Base-by-base conservation (phyloP, 2,797 vertebrate genomes). In the Helarctos malayanus region DNA sequence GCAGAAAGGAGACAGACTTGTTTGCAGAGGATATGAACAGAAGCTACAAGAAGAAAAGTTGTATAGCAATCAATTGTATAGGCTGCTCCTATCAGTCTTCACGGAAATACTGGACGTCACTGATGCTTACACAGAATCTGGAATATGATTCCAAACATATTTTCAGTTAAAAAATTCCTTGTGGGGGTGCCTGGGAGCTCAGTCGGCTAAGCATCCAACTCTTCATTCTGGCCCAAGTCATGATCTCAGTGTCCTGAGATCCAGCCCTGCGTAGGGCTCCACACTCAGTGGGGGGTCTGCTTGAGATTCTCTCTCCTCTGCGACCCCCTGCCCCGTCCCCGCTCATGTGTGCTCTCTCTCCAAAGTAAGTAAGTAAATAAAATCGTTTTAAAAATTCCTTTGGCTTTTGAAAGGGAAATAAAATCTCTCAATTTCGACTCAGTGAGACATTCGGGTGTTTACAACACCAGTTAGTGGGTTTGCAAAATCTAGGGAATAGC, bases 371-470 rank as follows among this genome's bases (percentile, higher is more conserved):
- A 59, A 19, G 1, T 68, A 63, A 63, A 32, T 63, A 63, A 29
- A 32, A 63, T 63, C 14, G n/a, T 15, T 54, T 23, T 8, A 57
- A 57, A 29, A 63, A 18, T 68, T 75, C 11, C 52, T 88, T 54
- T 84, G 25, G 14, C 18, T 91, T 94, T 73, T 82, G 41, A 94
- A 90, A 71, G 25, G 29, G 49, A 92, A 73, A 91, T 15, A 59
- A 85, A 92, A 90, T 12, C 61, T 91, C 21, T 89, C 38, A n/a
- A 6, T 29, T 32, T 57, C 19, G 9, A 78, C 52, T 85, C 9
- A 3, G 21, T 32, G 12, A 92, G 45, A 88, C 16, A 14, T 79
- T 32, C 27, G 38, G 16, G 2, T 68, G 16, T 68, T 91, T 87
- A 78, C 3, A 79, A 49, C 15, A 56, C 13, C 35, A 76, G 18